Evolutionary conservation across 2,888 invertebrate species (phyloP), one percentile per base, ranked within the genome.

Genomic region (Autographa gamma): DNA sequence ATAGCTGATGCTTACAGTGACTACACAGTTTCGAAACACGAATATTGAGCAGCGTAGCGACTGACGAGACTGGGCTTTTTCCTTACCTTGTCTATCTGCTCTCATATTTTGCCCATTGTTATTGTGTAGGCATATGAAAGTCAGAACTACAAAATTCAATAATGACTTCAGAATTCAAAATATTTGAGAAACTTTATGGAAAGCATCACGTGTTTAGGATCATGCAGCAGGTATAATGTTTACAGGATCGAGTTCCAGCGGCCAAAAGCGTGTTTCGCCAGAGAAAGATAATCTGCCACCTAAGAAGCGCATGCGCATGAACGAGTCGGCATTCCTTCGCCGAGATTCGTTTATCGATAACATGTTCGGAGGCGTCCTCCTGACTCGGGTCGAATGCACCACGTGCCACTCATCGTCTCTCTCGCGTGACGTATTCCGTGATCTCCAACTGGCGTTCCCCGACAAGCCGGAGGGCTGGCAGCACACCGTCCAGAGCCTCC

Each of bases 341-440:
- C 90, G 92, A 1, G 91, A 91, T 41, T 93, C 95, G 0, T 91
- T 89, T 76, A 89, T 98, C 0, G 97, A 98, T 85, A 96, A 96
- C 74, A 97, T 97, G 68, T 98, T 98, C 85, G 97, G 98, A 0
- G 98, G 98, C 0, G 97, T 97, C 69, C 93, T 97, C 38, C 96
- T 97, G 9, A 98, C 98, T 0, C 97, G 97, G 0, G 97, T 98
- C 43, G 97, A 96, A 81, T 98, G 98, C 89, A 95, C 96, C 18
- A 96, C 96, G 64, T 98, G 98, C 88, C 95, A 96, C 67, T 96
- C 97, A 8, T 96, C 97, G 69, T 98, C 98, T 0, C 96, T 97
- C 68, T 97, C 97, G 32, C 96, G 96, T 0, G 98, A 98, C 89
- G 96, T 96, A 65, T 98, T 98, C 92, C 97, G 97, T 7, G 98